Evolutionary conservation across 2,888 invertebrate species (phyloP).

Genomic region (Euproctis similis): DNA sequence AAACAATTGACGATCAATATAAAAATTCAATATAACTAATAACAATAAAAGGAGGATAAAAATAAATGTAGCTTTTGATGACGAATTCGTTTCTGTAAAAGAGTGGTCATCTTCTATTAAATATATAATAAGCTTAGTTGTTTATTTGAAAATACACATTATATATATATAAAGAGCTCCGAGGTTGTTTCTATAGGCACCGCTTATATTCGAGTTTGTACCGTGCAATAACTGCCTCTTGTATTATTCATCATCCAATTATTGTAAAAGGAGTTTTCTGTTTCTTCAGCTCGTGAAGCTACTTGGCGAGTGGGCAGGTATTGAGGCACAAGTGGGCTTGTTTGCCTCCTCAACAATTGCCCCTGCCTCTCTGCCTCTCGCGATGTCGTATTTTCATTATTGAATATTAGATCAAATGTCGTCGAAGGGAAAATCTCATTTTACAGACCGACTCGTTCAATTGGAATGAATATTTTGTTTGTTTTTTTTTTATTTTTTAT

Average conservation of each 20-base stretch:
- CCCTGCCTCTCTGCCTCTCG: constrained; percentile 36
- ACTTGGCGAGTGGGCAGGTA: constrained; percentile 23
- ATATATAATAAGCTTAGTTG: constrained; percentile 15
- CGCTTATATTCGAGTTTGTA: constrained; percentile 52
- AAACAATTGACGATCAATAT: no score
- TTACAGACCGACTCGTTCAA: constrained; percentile 19
- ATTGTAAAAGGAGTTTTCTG: constrained; percentile 71
- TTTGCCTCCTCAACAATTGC: constrained; percentile 54
- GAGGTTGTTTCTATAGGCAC: constrained; percentile 25
- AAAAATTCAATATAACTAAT: no score
- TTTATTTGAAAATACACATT: constrained; percentile 7
- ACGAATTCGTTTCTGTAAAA: no score
- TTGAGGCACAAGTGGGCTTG: constrained; percentile 45
- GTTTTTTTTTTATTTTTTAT: constrained; percentile 25
- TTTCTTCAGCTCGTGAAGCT: constrained; percentile 31
- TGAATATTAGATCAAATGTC: constrained; percentile 56
- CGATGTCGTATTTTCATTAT: constrained; percentile 47
- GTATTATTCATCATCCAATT: constrained; percentile 76
- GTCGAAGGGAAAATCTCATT: constrained; percentile 24
- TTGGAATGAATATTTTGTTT: constrained; percentile 22
- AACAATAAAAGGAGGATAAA: no score
- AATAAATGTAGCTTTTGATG: no score
- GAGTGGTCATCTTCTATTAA: constrained; percentile 12
- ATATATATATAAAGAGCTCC: constrained; percentile 12
- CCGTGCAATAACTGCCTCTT: constrained; percentile 64